Conservation (phyloP, 2,797 vertebrate genomes). For the Pyrrhura leucotis region DNA sequence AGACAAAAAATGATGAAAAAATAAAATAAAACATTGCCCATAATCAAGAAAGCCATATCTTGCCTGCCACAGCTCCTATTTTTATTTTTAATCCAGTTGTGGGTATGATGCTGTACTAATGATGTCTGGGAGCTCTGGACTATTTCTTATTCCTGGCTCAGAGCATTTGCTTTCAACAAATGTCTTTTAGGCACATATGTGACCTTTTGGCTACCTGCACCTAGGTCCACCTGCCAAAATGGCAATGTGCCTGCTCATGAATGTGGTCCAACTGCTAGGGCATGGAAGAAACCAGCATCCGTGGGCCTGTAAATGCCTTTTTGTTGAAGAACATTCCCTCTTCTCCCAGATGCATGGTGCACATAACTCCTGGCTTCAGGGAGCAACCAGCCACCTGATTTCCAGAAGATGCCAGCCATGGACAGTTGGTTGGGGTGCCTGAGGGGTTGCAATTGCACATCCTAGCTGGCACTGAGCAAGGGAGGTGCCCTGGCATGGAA, state of each 20-base stretch:
- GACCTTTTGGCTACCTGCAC: slow-evolving; percentile 3
- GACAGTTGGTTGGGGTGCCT: not conserved
- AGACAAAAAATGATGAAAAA: not conserved
- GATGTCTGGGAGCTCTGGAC: not conserved
- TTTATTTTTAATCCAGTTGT: not conserved
- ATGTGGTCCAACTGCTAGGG: not conserved
- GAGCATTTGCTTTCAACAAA: slow-evolving; percentile 46
- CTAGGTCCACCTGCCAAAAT: slow-evolving; percentile 15
- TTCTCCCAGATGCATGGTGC: fast-evolving
- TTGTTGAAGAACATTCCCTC: not conserved
- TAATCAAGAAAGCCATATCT: not conserved
- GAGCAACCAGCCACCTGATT: not conserved
- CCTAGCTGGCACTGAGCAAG: not conserved
- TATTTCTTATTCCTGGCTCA: not conserved
- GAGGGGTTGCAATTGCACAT: fast-evolving
- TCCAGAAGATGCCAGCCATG: not conserved
- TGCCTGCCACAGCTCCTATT: not conserved
- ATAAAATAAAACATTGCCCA: not conserved
- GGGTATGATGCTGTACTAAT: not conserved
- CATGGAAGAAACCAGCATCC: not conserved
- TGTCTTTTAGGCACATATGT: not conserved
- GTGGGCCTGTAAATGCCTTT: not conserved
- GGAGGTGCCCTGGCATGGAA: not conserved
- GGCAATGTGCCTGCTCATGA: not conserved
- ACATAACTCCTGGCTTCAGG: fast-evolving